Base-by-base conservation (phyloP, 2,888 invertebrate genomes). In the Empis stercorea region DNA sequence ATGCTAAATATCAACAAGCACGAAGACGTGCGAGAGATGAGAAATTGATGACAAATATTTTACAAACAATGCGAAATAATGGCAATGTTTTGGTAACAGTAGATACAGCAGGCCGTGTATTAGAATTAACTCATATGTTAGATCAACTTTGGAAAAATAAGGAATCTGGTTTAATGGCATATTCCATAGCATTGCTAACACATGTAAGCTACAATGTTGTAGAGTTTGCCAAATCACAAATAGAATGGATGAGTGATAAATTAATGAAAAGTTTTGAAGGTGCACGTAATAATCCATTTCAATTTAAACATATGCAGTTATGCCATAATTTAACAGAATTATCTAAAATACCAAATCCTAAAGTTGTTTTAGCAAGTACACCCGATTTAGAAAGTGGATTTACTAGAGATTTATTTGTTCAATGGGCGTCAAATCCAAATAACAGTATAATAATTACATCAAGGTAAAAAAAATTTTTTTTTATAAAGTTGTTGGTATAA, bases 241-340 rank as follows among this genome's bases (percentile, higher is more conserved):
- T 99, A 55, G 99, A 99, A 71, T 99, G 97, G 99, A 99, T 99
- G 99, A 94, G 94, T 63, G 97, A 99, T 62, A 97, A 96, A 63
- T 72, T 99, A 38, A 93, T 96, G 75, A 81, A 92, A 51, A 84
- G 84, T 45, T 91, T 92, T 63, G 91, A 92, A 65, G 88, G 87
- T 1, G 87, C 87, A 0, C 76, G 93, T 47, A 88, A 87, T 59
- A 96, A 95, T 73, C 97, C 97, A 0, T 97, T 96, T 66, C 92
- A 92, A 46, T 87, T 97, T 52, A 87, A 88, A 52, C 89, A 96
- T 70, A 73, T 99, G 44, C 91, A 94, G 58, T 73, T 97, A 9
- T 96, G 96, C 60, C 97, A 99, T 67, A 89, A 86, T 49, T 77
- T 95, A 52, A 79, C 77, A 0, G 97, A 99, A 61, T 75, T 97